phyloP scores from a whole-genome alignment of 2,797 vertebrate species.

The Karalla daura region DNA sequence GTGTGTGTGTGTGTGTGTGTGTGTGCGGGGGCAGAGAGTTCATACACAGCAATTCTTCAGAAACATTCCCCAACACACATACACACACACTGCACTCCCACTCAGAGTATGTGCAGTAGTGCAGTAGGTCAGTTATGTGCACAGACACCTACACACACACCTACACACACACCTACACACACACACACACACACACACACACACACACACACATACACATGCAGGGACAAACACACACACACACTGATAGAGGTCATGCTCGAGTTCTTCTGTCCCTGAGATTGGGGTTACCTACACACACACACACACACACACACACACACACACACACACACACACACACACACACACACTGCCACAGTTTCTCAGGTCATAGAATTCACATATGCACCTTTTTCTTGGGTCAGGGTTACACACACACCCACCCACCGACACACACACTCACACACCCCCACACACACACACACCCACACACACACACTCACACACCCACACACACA shows the following conservation, averaged over 20 bases:
- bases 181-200: conserved; percentile 18
- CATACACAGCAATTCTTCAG: conserved; percentile 16
- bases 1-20: neutral
- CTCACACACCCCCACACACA: conserved; percentile 17
- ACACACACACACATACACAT: conserved; percentile 13
- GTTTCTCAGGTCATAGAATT: conserved; percentile 54
- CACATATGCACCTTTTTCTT: conserved; percentile 43
- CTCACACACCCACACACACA: conserved; percentile 38
- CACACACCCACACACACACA: conserved; percentile 33
- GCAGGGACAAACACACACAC: conserved; percentile 10
- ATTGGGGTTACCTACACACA: conserved; percentile 29
- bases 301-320: conserved; percentile 10
- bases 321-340: conserved; percentile 8
- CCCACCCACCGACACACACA: conserved; percentile 46
- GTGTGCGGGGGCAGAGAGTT: conserved; percentile 27
- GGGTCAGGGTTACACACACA: conserved; percentile 62
- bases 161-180: conserved; percentile 10
- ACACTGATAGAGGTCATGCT: conserved; percentile 26
- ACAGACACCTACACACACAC: conserved; percentile 23
- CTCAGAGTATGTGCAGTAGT: conserved; percentile 24
- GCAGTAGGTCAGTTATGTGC: conserved; percentile 30
- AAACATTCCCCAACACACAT: conserved; percentile 23
- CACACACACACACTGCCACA: conserved; percentile 28
- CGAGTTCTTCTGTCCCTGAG: conserved; percentile 24
- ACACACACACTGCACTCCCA: conserved; percentile 29